Conservation (phyloP, 1,140 invertebrate genomes). For the Brachionus rotundiformis region DNA sequence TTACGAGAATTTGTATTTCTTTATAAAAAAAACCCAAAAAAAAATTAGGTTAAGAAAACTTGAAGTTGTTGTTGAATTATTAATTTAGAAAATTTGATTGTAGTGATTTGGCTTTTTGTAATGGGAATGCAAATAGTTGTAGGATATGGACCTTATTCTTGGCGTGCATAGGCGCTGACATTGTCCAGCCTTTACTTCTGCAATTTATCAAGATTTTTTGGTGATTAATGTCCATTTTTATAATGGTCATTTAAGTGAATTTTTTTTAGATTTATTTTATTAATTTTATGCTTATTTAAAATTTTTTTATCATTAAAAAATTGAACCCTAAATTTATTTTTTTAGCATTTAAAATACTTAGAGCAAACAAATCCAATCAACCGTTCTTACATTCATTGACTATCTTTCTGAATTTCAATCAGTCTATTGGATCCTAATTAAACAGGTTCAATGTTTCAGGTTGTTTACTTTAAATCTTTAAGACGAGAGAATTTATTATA, state of each 20-base stretch:
- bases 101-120: neutral
- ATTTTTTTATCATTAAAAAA: neutral
- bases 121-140: constrained; percentile 36
- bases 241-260: neutral
- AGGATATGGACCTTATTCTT: neutral
- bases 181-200: neutral
- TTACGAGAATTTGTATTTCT: constrained; percentile 29
- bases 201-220: neutral
- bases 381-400: too few relatives aligned
- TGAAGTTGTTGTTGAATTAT: constrained; percentile 26
- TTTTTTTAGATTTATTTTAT: neutral
- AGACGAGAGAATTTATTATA: neutral
- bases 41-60: constrained; percentile 45
- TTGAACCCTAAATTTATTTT: neutral
- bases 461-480: neutral
- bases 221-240: neutral
- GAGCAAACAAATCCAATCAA: neutral
- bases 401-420: neutral
- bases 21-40: constrained; percentile 2
- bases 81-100: constrained; percentile 28
- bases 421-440: neutral
- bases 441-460: neutral
- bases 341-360: neutral
- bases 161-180: neutral
- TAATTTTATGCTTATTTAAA: neutral